A percentile compares a stretch with the other conserved stretches of the same genome.
Conservation (phyloP, 2,888 invertebrate genomes). For the Eristalinus sepulchralis region DNA sequence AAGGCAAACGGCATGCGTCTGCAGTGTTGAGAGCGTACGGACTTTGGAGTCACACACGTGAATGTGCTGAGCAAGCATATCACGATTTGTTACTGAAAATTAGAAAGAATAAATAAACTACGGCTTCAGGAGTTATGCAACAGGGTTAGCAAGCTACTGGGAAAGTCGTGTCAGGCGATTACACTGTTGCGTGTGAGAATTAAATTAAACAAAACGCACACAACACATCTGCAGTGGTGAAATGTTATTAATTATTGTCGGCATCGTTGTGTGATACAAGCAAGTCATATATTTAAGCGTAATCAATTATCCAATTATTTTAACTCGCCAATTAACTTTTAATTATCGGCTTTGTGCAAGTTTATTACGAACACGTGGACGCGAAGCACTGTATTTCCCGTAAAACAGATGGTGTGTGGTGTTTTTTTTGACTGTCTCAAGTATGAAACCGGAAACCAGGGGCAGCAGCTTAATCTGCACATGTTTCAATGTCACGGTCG, state of each 20-base stretch:
- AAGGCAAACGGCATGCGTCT: background rate
- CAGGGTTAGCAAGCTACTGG: background rate
- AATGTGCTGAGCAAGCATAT: background rate
- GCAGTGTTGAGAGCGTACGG: background rate
- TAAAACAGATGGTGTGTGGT: background rate
- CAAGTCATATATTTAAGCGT: background rate
- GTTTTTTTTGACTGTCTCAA: background rate
- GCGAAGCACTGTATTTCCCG: background rate
- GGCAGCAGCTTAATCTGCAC: background rate
- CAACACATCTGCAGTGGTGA: background rate
- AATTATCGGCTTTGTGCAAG: background rate
- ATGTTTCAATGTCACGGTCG: background rate
- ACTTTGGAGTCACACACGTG: conserved; percentile 17
- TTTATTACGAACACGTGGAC: background rate
- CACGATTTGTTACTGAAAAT: background rate
- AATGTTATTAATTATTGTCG: background rate
- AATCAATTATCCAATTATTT: conserved; percentile 5
- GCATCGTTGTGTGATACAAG: background rate
- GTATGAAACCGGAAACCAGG: background rate
- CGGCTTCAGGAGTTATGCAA: background rate
- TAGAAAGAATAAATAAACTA: background rate
- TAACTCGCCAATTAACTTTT: background rate
- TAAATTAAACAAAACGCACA: background rate
- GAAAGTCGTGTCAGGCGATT: background rate
- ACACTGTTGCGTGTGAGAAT: background rate